These are phyloP conservation scores for Noctua janthina DNA, from an alignment of 2,888 invertebrate genomes.

Conservation along the genomic window DNA sequence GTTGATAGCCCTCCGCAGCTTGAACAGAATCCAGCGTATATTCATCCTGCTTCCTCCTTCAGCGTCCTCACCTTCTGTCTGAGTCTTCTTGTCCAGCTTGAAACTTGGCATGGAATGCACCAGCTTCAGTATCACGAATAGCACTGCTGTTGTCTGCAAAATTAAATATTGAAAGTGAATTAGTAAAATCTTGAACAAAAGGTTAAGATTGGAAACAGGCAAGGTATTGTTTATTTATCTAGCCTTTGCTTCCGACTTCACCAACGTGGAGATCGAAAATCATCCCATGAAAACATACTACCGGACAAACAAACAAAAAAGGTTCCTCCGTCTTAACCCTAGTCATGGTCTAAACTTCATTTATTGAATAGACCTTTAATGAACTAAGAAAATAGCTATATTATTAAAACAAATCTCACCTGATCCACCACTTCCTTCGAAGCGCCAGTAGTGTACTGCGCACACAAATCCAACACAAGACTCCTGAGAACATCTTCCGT, in stretches of 20 bases:
- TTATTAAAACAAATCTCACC: constrained; percentile 74
- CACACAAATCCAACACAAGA: constrained; percentile 93
- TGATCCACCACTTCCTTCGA: constrained; percentile 94
- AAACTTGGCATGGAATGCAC: constrained; percentile 79
- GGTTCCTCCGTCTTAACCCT: background rate
- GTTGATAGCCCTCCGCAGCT: constrained; percentile 94
- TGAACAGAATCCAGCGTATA: constrained; percentile 94
- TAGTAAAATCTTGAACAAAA: background rate
- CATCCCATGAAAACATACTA: background rate
- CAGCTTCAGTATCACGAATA: constrained; percentile 90
- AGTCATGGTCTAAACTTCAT: background rate
- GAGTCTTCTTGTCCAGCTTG: constrained; percentile 73
- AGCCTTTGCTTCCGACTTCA: background rate
- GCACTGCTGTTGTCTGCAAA: constrained; percentile 87
- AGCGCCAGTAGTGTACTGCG: constrained; percentile 93
- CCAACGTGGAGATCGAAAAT: too few relatives aligned
- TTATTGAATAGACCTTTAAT: background rate
- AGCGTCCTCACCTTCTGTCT: constrained; percentile 76
- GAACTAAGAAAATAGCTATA: background rate
- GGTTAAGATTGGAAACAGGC: background rate
- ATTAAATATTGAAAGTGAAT: background rate
- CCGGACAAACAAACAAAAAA: background rate
- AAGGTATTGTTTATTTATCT: background rate
- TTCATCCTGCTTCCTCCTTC: constrained; percentile 90
- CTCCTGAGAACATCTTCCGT: constrained; percentile 92